Conservation (phyloP, 2,888 invertebrate species). For the Conops quadrifasciatus region DNA sequence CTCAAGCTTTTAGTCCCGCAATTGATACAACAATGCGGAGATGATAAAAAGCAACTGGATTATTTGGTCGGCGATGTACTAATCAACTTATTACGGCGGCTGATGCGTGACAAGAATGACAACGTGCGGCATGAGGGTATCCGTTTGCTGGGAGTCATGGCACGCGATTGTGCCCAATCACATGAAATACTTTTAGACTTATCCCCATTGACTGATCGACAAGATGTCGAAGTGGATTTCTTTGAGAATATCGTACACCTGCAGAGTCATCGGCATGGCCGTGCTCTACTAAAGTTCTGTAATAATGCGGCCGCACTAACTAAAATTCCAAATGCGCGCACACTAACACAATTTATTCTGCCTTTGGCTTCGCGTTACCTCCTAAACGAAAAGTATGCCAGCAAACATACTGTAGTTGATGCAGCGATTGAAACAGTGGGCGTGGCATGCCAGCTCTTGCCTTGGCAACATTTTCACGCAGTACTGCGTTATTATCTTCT, state of each 20-base stretch:
- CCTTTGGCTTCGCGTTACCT: conserved; percentile 85
- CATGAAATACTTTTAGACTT: conserved; percentile 79
- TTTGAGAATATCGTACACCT: conserved; percentile 92
- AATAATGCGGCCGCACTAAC: conserved; percentile 71
- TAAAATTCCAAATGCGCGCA: conserved; percentile 72
- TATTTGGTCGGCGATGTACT: conserved; percentile 78
- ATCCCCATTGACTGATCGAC: conserved; percentile 70
- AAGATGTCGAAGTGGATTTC: conserved; percentile 90
- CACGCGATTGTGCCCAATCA: conserved; percentile 74
- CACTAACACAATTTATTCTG: conserved; percentile 83
- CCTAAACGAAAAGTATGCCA: conserved; percentile 77
- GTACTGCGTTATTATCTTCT: conserved; percentile 82
- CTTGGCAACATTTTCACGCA: conserved; percentile 90
- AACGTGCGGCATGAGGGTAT: conserved; percentile 82
- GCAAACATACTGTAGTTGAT: conserved; percentile 83
- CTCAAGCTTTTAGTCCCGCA: conserved; percentile 75
- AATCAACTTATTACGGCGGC: conserved; percentile 74
- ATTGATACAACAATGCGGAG: conserved; percentile 69
- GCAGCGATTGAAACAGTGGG: conserved; percentile 85
- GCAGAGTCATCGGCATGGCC: conserved; percentile 84
- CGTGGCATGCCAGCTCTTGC: conserved; percentile 77
- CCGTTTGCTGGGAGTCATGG: conserved; percentile 78
- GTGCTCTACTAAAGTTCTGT: conserved; percentile 82
- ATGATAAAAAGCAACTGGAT: conserved; percentile 69
- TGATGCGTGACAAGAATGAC: conserved; percentile 75